phyloP scores from a whole-genome alignment of 2,113 vertebrate genomes.

The Lamprologus callipterus region DNA sequence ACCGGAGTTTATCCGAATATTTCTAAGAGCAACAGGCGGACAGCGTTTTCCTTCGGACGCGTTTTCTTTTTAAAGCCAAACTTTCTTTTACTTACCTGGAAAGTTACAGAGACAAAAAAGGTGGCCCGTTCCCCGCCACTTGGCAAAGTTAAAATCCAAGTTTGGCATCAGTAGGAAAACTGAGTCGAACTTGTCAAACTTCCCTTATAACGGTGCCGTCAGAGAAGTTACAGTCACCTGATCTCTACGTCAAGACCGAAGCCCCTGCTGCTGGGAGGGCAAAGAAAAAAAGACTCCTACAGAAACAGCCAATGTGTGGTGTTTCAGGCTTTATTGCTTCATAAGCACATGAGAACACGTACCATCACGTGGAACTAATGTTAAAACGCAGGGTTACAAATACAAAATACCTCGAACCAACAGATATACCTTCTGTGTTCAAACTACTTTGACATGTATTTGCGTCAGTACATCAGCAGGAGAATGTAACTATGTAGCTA shows the following conservation, averaged over 20 bases:
- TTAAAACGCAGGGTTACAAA: neutral
- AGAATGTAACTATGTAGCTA: neutral
- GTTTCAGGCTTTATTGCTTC: neutral
- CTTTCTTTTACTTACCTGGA: constrained; percentile 33
- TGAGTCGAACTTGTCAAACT: constrained; percentile 65
- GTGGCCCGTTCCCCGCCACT: constrained; percentile 37
- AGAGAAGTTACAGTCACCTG: constrained; percentile 59
- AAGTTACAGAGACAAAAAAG: constrained; percentile 4
- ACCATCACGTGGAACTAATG: neutral
- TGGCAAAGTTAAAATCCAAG: constrained; percentile 33
- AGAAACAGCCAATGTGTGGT: neutral
- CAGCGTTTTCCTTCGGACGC: neutral
- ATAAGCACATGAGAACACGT: neutral
- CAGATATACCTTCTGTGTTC: neutral
- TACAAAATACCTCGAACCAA: neutral
- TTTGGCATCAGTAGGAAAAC: constrained; percentile 39
- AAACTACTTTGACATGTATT: neutral
- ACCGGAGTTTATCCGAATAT: neutral
- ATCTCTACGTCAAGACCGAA: constrained; percentile 56
- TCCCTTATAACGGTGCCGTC: constrained; percentile 63
- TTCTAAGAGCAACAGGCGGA: neutral
- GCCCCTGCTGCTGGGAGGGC: neutral
- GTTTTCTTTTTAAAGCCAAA: neutral
- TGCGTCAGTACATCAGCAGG: neutral
- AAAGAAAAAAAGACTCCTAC: neutral